phyloP scores from a whole-genome alignment of 2,888 invertebrate genomes.

The Xestia c-nigrum region DNA sequence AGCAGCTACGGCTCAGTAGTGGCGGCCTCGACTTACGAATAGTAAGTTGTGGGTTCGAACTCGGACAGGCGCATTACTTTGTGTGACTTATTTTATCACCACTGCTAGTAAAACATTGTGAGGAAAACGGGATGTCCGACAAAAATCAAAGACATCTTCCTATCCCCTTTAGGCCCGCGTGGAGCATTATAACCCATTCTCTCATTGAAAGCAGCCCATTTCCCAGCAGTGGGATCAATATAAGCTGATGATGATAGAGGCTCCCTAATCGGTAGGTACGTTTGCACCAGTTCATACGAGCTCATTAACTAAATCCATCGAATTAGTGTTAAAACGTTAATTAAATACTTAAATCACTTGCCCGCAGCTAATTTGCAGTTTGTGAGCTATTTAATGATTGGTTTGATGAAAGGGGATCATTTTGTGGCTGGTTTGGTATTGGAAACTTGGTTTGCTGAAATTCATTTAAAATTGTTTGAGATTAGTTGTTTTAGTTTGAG shows the following conservation, averaged over 20 bases:
- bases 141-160: too few species aligned
- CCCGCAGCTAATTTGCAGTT: slow-evolving; percentile 10
- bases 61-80: too few species aligned
- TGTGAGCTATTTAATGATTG: slow-evolving; percentile 1
- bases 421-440: background rate
- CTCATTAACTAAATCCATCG: slow-evolving; percentile 21
- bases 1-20: too few species aligned
- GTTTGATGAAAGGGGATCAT: slow-evolving; percentile 3
- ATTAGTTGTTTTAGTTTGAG: background rate
- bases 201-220: too few species aligned
- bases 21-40: too few species aligned
- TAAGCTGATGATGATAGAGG: background rate
- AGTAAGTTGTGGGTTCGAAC: too few species aligned
- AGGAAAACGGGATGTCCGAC: too few species aligned
- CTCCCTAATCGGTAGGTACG: background rate
- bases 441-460: background rate
- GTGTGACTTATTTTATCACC: too few species aligned
- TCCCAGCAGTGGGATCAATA: too few species aligned
- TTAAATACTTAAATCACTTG: slow-evolving; percentile 25
- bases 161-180: too few species aligned
- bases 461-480: background rate
- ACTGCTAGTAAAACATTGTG: too few species aligned
- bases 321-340: slow-evolving; percentile 33
- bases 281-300: background rate
- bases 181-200: too few species aligned